Evolutionary conservation across 1,140 invertebrate species (phyloP), one percentile per base, ranked within the genome.

Genomic region (Trichonephila inaurata): DNA sequence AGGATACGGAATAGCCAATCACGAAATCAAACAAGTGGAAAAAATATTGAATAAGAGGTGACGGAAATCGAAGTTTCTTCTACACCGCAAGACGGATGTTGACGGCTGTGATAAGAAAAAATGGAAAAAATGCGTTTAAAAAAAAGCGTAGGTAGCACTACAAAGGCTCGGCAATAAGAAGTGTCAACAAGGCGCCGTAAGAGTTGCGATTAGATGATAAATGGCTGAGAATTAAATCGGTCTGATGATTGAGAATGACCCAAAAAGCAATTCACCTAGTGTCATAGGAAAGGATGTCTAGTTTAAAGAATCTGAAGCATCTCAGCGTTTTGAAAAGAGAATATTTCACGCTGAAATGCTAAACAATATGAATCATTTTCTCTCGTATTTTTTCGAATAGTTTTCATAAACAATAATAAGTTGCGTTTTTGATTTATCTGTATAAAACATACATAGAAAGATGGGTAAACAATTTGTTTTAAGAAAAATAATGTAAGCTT

Each of bases 1-100:
- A 77, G 72, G 28, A 77, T 77, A 77, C 72, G 72, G 28, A 77
- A 77, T 28, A 77, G 28, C 18, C 72, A 40, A 77, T 77, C 72
- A 18, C 16, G 72, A 77, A 77, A 77, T 77, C 28, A 77, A 28
- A 77, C 72, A 33, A 77, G 72, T 33, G 33, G 18, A 77, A 77
- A 77, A 40, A 33, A 77, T 6, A 40, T 18, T 77, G 18, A 77
- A 24, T 77, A 77, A 77, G 72, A 40, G 72, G 72, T 40, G 72
- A 77, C 6, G 72, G 72, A 77, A 77, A 24, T 6, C 33, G 28
- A 40, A 77, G 28, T 77, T 33, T 33, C 28, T 77, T 18, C 18
- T 5, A 8, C n/a, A 69, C 33, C 33, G 66, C 18, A 77, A 77
- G 72, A 77, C 72, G 72, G 72, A 77, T 77, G 72, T 40, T 1